Base-by-base conservation (phyloP, 2,113 vertebrate genomes). In the Pampusana beccarii region DNA sequence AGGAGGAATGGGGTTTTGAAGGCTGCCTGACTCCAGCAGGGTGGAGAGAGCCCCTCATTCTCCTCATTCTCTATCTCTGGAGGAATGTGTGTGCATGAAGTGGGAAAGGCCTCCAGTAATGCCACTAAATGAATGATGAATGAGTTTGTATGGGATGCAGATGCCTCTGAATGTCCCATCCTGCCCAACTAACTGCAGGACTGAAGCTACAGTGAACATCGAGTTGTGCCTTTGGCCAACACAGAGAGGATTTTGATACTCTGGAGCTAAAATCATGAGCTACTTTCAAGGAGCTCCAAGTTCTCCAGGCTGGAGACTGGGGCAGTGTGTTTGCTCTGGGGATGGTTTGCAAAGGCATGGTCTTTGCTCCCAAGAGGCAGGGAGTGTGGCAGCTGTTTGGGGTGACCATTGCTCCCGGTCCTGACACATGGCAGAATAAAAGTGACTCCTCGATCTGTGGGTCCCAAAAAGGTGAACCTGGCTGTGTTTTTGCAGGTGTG, bases 1-100 rank as follows among this genome's bases (percentile, higher is more conserved):
- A 78, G 44, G 18, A 65, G 58, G 61, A 93, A 85, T 46, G 36
- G 67, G 29, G 54, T 73, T 97, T 88, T 92, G 79, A 88, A 94
- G 67, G 70, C 36, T 92, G 46, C 36, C 15, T 57, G 64, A 54
- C 64, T 70, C 77, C 0, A 6, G 86, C 0, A 0, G 46, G 2
- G 0, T 46, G 51, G 60, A 91, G 31, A 1, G 1, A 36, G 38
- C 25, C 38, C 38, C 38, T 40, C 38, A 40, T 40, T 40, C 10
- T 40, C 0, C 0, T 80, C 33, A 67, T 78, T n/a, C 73, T 38
- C 36, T 28, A 0, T 71, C 56, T 93, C 80, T 70, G 56, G 80
- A 89, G 87, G 60, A 9, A 70, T 1, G 2, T n/a, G 28, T 58
- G 16, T 66, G 61, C 65, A 40, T 57, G 51, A 36, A 80, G 20